phyloP scores from a whole-genome alignment of 2,797 vertebrate species.

The Tragopan temminckii region DNA sequence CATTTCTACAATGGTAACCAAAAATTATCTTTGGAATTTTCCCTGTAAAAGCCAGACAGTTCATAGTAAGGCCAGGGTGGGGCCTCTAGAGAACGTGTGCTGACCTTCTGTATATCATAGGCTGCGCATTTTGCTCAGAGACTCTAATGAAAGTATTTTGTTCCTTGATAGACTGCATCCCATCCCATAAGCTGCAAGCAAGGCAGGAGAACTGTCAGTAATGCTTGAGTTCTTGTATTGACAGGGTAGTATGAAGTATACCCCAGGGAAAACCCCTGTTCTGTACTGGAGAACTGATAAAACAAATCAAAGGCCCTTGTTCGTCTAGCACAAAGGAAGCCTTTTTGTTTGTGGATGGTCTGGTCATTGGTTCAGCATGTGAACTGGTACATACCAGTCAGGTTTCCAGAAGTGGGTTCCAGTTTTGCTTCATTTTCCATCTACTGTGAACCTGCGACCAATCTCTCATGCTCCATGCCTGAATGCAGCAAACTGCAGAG shows the following conservation, averaged over 20 bases:
- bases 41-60: not conserved
- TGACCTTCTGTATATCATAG: not conserved
- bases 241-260: not conserved
- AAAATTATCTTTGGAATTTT: not conserved
- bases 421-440: not conserved
- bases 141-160: not conserved
- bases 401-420: not conserved
- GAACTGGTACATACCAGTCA: not conserved
- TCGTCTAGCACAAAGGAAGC: not conserved
- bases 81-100: not conserved
- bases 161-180: not conserved
- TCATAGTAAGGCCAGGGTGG: not conserved
- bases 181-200: not conserved
- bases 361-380: not conserved
- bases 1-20: accelerated
- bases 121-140: not conserved
- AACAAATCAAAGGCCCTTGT: not conserved
- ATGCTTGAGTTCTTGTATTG: not conserved
- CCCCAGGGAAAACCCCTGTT: not conserved
- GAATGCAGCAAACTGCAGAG: not conserved
- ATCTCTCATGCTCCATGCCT: not conserved
- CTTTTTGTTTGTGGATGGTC: not conserved
- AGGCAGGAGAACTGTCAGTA: not conserved
- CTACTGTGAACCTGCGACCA: conserved; percentile 38
- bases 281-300: not conserved